Evolutionary conservation across 2,113 vertebrate genomes (phyloP).

Genomic region (Pluvianellus socialis): DNA sequence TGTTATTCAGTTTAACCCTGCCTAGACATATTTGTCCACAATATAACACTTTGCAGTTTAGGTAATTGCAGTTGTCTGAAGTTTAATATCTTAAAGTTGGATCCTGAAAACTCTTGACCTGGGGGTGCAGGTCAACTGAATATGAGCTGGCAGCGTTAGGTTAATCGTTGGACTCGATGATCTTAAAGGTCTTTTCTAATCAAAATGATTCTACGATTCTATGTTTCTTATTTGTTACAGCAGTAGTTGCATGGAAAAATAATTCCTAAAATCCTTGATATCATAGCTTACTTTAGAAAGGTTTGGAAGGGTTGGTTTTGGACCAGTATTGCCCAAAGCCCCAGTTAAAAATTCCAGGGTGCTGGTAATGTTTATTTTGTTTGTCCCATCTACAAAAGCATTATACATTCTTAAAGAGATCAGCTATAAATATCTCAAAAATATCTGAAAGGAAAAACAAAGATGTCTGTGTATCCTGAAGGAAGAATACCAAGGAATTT

Average conservation of each 20-base stretch:
- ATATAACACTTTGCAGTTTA: neutral
- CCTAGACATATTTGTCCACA: neutral
- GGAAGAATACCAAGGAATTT: neutral
- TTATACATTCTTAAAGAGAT: neutral
- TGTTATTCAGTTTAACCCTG: neutral
- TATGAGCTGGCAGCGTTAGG: rapidly evolving
- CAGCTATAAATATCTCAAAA: neutral
- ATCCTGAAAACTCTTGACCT: neutral
- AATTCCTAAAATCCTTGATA: neutral
- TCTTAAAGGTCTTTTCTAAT: neutral
- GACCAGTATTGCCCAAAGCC: neutral
- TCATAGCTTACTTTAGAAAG: neutral
- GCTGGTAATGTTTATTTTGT: neutral
- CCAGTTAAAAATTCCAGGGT: neutral
- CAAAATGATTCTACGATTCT: neutral
- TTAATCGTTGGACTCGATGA: neutral
- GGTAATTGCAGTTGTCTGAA: neutral
- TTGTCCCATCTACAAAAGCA: neutral
- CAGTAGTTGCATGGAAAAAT: neutral
- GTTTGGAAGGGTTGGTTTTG: neutral
- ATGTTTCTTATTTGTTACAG: neutral
- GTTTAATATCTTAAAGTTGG: neutral
- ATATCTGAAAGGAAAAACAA: neutral
- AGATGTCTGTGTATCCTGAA: neutral
- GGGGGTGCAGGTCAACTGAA: rapidly evolving